Percentiles rank a stretch among this genome's conserved stretches.
Conservation (phyloP, 2,113 vertebrate genomes). For the Oophaga pumilio region DNA sequence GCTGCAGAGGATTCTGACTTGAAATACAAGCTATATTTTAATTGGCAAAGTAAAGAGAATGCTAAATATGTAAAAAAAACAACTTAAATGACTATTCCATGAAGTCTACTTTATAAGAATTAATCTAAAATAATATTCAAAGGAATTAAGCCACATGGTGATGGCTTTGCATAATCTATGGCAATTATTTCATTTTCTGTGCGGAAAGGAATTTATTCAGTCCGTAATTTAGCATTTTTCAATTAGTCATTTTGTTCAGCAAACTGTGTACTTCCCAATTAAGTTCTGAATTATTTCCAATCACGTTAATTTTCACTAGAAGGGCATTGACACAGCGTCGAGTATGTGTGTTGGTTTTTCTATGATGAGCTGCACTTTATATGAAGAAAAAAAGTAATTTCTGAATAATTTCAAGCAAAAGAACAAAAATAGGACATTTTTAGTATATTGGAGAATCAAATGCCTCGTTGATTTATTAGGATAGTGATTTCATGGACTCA, state of each 20-base stretch:
- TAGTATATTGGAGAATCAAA: background rate
- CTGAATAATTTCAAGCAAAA: background rate
- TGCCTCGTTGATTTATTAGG: background rate
- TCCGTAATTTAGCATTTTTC: conserved; percentile 34
- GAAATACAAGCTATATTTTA: conserved; percentile 37
- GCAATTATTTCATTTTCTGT: conserved; percentile 45
- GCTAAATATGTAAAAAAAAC: conserved; percentile 6
- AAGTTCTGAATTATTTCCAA: conserved; percentile 32
- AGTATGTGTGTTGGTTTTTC: background rate
- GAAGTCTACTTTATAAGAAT: conserved; percentile 35
- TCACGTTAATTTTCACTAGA: background rate
- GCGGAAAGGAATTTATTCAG: conserved; percentile 28
- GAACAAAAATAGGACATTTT: background rate
- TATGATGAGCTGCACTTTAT: background rate
- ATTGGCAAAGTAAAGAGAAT: conserved; percentile 12
- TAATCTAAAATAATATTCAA: conserved; percentile 28
- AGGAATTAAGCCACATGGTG: conserved; percentile 16
- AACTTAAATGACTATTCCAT: conserved; percentile 29
- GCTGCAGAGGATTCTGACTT: background rate
- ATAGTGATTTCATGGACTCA: background rate
- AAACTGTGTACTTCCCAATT: conserved; percentile 37
- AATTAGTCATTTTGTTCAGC: conserved; percentile 31
- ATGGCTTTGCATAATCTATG: conserved; percentile 40
- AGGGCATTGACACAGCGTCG: background rate
- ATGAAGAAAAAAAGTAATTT: background rate